These are phyloP conservation scores for Microplitis manilae DNA, from an alignment of 2,888 invertebrate species.

Conservation along the genomic window DNA sequence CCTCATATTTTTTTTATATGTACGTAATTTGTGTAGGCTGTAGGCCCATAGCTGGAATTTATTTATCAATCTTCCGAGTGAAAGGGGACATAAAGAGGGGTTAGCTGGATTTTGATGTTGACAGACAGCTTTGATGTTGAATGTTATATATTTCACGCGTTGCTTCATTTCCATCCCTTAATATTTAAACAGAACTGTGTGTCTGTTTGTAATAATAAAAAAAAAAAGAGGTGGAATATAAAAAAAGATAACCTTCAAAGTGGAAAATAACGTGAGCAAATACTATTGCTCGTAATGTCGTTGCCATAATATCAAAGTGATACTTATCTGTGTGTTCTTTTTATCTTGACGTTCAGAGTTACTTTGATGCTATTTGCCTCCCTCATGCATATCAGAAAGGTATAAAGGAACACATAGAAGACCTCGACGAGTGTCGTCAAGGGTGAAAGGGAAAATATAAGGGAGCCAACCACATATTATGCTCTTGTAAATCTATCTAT, in stretches of 20 bases:
- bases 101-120: neutral
- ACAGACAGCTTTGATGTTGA: conserved; percentile 26
- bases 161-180: conserved; percentile 18
- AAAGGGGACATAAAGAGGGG: conserved; percentile 9
- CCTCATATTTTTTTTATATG: neutral
- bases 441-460: conserved; percentile 5
- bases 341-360: conserved; percentile 21
- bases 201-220: conserved; percentile 5
- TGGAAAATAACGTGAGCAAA: conserved; percentile 36
- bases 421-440: neutral
- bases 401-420: neutral
- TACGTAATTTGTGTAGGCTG: neutral
- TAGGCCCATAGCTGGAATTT: neutral
- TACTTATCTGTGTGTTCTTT: conserved; percentile 29
- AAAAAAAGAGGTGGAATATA: neutral
- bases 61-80: conserved; percentile 27
- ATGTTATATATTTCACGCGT: conserved; percentile 27
- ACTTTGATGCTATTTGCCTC: conserved; percentile 21
- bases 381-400: conserved; percentile 1
- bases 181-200: neutral
- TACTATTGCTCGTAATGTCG: conserved; percentile 9
- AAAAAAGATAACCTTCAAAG: conserved; percentile 29
- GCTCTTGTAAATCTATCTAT: neutral
- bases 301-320: conserved; percentile 29
- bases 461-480: conserved; percentile 21